These are phyloP conservation scores for Eilema depressum DNA, from an alignment of 2,888 invertebrate genomes.

Conservation along the genomic window DNA sequence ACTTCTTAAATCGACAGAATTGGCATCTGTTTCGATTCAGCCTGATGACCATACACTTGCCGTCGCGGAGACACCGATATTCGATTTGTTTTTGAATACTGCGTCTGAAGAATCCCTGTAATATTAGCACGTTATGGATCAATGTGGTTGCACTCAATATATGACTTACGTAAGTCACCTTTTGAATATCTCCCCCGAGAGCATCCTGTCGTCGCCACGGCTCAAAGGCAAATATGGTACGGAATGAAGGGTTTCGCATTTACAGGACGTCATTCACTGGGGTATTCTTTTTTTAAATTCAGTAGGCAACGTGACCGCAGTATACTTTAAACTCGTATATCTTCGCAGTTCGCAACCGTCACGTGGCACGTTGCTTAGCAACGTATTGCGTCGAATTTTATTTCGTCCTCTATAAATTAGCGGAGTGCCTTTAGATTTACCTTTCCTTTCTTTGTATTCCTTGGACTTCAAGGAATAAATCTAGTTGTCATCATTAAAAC, in stretches of 20 bases:
- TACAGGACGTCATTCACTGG: neutral
- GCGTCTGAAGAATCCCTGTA: slow-evolving; percentile 97
- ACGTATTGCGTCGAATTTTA: neutral
- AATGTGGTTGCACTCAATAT: neutral
- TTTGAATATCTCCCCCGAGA: too few species aligned
- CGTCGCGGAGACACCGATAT: slow-evolving; percentile 97
- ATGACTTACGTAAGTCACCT: neutral
- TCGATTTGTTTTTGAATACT: slow-evolving; percentile 99
- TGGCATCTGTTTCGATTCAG: slow-evolving; percentile 98
- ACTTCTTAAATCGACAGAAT: slow-evolving; percentile 98
- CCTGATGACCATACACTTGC: slow-evolving; percentile 97
- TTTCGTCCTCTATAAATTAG: neutral
- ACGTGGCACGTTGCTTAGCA: neutral
- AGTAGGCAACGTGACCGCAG: neutral
- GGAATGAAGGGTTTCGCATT: neutral
- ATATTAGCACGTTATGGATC: neutral
- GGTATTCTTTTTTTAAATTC: slow-evolving; percentile 1
- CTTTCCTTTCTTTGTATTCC: too few species aligned
- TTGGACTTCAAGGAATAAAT: too few species aligned
- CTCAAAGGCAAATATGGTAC: neutral
- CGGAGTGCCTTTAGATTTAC: too few species aligned
- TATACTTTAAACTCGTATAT: neutral
- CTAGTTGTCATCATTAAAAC: too few species aligned
- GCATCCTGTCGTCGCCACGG: neutral
- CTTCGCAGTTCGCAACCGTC: neutral